Percentiles rank a stretch among this genome's conserved stretches.
Conservation (phyloP, 2,888 invertebrate genomes). For the Eugnorisma glareosa region DNA sequence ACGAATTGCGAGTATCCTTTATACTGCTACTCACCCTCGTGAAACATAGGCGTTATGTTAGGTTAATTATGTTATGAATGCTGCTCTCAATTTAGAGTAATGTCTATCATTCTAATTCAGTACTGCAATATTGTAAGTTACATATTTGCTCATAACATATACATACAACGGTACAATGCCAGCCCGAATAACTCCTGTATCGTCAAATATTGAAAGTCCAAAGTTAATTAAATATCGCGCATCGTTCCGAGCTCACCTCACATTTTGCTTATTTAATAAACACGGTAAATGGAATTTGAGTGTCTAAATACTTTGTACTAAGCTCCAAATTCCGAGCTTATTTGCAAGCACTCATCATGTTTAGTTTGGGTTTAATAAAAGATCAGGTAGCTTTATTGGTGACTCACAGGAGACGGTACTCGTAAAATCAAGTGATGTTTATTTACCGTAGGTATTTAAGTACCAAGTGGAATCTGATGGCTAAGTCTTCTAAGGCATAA, state of each 20-base stretch:
- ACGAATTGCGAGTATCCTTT: not conserved
- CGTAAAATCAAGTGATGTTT: constrained; percentile 28
- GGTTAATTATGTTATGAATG: not conserved
- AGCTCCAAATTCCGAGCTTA: constrained; percentile 16
- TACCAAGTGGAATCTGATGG: not conserved
- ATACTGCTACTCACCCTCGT: not conserved
- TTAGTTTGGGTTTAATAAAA: constrained; percentile 14
- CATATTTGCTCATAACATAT: not conserved
- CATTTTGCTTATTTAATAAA: constrained; percentile 44
- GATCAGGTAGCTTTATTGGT: not conserved
- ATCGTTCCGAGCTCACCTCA: not conserved
- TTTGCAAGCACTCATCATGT: constrained; percentile 13
- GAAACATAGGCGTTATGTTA: not conserved
- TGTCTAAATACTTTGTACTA: constrained; percentile 32
- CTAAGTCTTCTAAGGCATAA: constrained; percentile 16
- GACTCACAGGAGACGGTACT: constrained; percentile 4
- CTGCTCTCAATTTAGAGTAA: not conserved
- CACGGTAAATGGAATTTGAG: constrained; percentile 21
- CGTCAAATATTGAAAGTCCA: constrained; percentile 12
- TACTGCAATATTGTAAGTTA: not conserved
- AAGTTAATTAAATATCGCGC: constrained; percentile 29
- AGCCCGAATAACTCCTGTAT: constrained; percentile 11
- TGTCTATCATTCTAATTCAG: constrained; percentile 3
- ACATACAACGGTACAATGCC: constrained; percentile 15
- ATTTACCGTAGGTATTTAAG: constrained; percentile 1